Evolutionary conservation across 2,888 invertebrate species (phyloP), one percentile per base, ranked within the genome.

Genomic region (Nebria salina): DNA sequence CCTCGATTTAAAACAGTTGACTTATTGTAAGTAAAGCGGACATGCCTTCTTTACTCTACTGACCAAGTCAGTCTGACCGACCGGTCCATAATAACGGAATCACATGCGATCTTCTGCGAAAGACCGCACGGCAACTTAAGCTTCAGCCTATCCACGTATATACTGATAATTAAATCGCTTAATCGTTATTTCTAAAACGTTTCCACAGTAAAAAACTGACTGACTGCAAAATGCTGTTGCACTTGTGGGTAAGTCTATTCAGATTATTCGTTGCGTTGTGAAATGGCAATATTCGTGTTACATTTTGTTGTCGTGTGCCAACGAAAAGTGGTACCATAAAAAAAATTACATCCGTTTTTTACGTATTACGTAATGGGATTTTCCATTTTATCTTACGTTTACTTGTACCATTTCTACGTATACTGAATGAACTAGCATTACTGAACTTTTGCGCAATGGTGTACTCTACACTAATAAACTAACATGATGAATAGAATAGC

Each of bases 11-110:
- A 54, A 54, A 54, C 54, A 54, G 54, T 54, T 34, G 13, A 54
- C 54, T 54, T 8, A 54, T 8, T 54, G 54, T 54, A 25, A 70
- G 70, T 70, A 25, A 70, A 20, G 70, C 70, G 70, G 70, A 70
- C 70, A 70, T 73, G 73, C 20, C 34, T 25, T 26, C 13, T 65
- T 68, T 76, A 76, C 76, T 76, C 76, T 41, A 76, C 68, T 76
- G 76, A 76, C 76, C 76, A 76, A 76, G 76, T 76, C 75, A 54
- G 54, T 54, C 54, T 54, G 54, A 54, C 15, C 66, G 66, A 66
- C 70, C 70, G 70, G 70, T 70, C 70, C 34, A 70, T 70, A 70
- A 70, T 70, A 70, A 70, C 70, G 70, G 70, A 70, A 70, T 70
- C 70, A 7, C 20, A 20, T 26, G 70, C 70, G 70, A 70, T 70